phyloP scores from a whole-genome alignment of 1,140 invertebrate species.

The Caenorhabditis tropicalis region DNA sequence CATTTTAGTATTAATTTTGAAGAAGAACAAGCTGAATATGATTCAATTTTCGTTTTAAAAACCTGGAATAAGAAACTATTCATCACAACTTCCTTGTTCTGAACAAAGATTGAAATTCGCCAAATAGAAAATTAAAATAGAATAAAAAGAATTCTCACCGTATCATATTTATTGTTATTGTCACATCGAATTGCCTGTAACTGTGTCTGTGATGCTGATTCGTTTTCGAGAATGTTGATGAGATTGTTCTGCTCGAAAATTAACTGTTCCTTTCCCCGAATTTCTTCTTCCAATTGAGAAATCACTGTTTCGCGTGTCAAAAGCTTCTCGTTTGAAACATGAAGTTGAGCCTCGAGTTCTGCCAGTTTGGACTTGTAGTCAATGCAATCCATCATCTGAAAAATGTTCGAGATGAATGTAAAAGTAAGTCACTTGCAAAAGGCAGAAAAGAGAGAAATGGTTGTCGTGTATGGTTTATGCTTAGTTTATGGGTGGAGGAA shows the following conservation, averaged over 20 bases:
- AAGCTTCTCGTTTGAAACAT: neutral
- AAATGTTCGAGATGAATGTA: neutral
- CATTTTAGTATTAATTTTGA: too few species aligned
- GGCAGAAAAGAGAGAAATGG: neutral
- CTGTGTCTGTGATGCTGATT: slow-evolving; percentile 31
- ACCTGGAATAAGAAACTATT: too few species aligned
- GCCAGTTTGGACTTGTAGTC: slow-evolving; percentile 4
- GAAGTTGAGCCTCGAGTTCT: neutral
- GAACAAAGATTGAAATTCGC: too few species aligned
- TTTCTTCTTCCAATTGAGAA: slow-evolving; percentile 45
- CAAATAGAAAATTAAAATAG: too few species aligned
- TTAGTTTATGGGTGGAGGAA: neutral
- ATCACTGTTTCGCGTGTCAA: slow-evolving; percentile 40
- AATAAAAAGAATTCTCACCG: neutral
- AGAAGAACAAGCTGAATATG: too few species aligned
- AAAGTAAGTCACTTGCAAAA: neutral
- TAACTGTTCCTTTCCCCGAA: slow-evolving; percentile 29
- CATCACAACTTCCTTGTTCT: too few species aligned
- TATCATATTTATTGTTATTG: slow-evolving; percentile 42
- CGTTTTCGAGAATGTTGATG: slow-evolving; percentile 41
- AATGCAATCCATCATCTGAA: slow-evolving; percentile 9
- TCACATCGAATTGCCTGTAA: slow-evolving; percentile 38
- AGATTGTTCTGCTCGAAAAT: slow-evolving; percentile 46
- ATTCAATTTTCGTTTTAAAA: too few species aligned
- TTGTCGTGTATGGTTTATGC: neutral